Evolutionary conservation across 2,888 invertebrate genomes (phyloP), one percentile per base, ranked within the genome.

Genomic region (Scaptomyza reducta): DNA sequence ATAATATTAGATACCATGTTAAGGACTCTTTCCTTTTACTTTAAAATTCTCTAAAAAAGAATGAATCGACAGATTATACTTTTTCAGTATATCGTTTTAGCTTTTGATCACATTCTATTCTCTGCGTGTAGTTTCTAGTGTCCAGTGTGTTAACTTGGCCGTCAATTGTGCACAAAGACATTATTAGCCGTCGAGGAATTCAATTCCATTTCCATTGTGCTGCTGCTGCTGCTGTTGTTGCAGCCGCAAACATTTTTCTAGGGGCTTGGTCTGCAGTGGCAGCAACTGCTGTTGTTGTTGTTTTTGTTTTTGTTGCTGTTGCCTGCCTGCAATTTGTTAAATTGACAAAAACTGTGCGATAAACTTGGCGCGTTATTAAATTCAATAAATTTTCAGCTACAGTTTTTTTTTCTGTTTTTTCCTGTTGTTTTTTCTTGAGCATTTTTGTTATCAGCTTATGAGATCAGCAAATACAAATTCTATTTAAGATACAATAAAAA

Each of bases 401-500:
- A 25, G 7, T 25, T 64, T 75, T 47, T 47, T 16, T 14, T 6
- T 10, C 0, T 13, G 13, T 4, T 27, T 29, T 14, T 7, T 31
- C 9, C 3, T 5, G 10, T 22, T 4, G 3, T 4, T 22, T 22
- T 22, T 4, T 22, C 22, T 22, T 22, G 22, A n/a, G n/a, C n/a
- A n/a, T n/a, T n/a, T n/a, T 22, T 22, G 5, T 74, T 81, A 77
- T 75, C 81, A 40, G 31, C 18, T 27, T 40, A 18, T 57, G 47
- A 51, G 87, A 84, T 84, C 84, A 87, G 86, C 86, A 87, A 84
- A 87, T 79, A 84, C 84, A 84, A 84, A 87, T 87, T 85, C 86
- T 70, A 79, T 85, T 83, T 83, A 79, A 85, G 82, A 82, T 82
- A 82, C 45, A 25, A 49, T 38, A 11, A 54, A 61, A 42, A 31